Percentiles rank a stretch among this genome's conserved stretches.
Evolutionary conservation across 2,888 invertebrate genomes (phyloP).

Genomic region (Tigriopus californicus): DNA sequence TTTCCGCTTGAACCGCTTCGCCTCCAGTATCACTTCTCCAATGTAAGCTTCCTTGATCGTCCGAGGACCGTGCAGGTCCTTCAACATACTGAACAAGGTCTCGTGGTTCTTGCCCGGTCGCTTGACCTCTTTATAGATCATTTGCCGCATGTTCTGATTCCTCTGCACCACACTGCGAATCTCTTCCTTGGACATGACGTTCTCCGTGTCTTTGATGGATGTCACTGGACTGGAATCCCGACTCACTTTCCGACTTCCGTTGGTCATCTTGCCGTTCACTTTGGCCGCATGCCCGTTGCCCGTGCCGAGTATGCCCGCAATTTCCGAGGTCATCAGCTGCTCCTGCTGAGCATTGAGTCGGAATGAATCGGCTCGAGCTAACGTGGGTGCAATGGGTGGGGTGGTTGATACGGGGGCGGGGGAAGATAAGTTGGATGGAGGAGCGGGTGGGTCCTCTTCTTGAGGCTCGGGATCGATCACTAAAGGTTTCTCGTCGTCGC

Average conservation of each 20-base stretch:
- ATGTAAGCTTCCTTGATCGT: constrained; percentile 2
- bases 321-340: too few species aligned
- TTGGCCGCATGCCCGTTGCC: too few species aligned
- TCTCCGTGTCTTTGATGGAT: too few species aligned
- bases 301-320: too few species aligned
- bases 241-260: too few species aligned
- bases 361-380: background rate
- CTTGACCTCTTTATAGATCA: constrained; percentile 15
- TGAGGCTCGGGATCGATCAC: too few species aligned
- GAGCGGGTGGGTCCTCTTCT: background rate
- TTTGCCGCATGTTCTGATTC: constrained; percentile 14
- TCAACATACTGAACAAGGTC: background rate
- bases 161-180: background rate
- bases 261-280: too few species aligned
- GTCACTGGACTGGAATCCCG: too few species aligned
- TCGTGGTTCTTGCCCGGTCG: constrained; percentile 12
- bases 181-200: background rate
- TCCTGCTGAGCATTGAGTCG: too few species aligned
- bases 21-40: constrained; percentile 52
- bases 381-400: background rate
- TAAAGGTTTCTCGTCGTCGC: too few species aligned
- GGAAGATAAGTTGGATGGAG: constrained; percentile 18
- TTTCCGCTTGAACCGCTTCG: constrained; percentile 51
- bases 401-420: constrained; percentile 8
- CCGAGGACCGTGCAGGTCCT: constrained; percentile 8